Conservation (phyloP, 2,797 vertebrate species). For the Rhynchonycteris naso region DNA sequence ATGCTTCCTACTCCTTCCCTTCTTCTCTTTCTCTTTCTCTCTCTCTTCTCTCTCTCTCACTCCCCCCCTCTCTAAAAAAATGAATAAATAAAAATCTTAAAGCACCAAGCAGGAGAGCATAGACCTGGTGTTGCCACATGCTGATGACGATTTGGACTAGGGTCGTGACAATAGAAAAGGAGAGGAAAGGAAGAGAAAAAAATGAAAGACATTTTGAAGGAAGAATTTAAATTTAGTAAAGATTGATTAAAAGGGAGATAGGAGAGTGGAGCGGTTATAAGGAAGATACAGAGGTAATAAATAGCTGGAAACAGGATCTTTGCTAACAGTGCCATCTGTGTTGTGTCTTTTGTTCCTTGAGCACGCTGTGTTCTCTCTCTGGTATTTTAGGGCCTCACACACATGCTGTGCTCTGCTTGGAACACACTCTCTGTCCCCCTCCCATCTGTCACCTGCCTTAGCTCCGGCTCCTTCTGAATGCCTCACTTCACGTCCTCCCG, state of each 20-base stretch:
- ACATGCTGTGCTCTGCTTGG: background rate
- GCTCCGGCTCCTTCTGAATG: background rate
- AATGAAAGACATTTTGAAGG: background rate
- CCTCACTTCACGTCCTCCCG: background rate
- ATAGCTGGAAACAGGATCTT: background rate
- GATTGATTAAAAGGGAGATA: background rate
- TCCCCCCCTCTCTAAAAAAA: no score
- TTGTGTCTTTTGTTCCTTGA: background rate
- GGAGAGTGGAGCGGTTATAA: background rate
- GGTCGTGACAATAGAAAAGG: background rate
- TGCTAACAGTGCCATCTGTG: background rate
- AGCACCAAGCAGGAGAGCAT: background rate
- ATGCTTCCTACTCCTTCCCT: no score
- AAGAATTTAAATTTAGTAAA: conserved; percentile 11
- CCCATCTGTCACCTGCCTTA: background rate
- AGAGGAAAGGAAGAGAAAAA: background rate
- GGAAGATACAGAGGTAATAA: conserved; percentile 11
- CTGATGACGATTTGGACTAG: background rate
- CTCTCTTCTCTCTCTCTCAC: no score
- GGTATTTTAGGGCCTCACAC: background rate
- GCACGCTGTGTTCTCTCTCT: background rate
- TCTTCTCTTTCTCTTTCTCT: no score
- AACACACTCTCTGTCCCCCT: background rate
- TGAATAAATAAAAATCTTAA: no score
- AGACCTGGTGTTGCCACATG: background rate